A percentile compares a stretch with the other conserved stretches of the same genome.
These are phyloP conservation scores for Thysanoteuthis rhombus DNA, from an alignment of 2,888 invertebrate genomes.

Conservation along the genomic window DNA sequence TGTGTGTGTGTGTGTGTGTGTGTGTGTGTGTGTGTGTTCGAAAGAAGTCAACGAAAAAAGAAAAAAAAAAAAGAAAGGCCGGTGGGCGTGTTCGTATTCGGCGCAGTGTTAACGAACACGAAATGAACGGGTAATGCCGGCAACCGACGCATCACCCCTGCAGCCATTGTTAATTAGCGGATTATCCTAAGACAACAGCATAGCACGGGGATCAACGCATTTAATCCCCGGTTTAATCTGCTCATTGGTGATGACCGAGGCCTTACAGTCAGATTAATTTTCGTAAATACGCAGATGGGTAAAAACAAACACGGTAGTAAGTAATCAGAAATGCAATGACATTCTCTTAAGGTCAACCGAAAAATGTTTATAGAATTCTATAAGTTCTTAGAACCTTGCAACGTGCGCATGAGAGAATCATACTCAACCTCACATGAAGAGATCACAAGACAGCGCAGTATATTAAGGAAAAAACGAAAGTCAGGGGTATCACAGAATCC, in stretches of 20 bases:
- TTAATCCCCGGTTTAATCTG: neutral
- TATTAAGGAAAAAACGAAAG: too few relatives aligned
- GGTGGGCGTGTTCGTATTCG: neutral
- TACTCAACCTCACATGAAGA: too few relatives aligned
- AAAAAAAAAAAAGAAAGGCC: too few relatives aligned
- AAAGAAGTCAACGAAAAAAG: neutral
- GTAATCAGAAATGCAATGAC: neutral
- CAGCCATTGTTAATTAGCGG: neutral
- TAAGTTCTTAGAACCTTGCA: too few relatives aligned
- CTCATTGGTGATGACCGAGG: slow-evolving; percentile 12
- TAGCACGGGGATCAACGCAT: neutral
- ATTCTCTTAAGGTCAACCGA: neutral
- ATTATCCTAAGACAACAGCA: neutral
- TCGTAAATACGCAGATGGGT: neutral
- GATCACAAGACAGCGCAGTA: too few relatives aligned
- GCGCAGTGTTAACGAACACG: neutral
- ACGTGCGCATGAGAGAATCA: too few relatives aligned
- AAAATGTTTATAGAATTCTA: neutral
- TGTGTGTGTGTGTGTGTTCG: neutral
- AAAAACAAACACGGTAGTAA: neutral
- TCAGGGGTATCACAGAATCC: too few relatives aligned
- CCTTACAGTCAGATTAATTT: neutral
- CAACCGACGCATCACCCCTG: neutral
- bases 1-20: neutral
- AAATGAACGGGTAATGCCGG: neutral